These are phyloP conservation scores for Prenolepis imparis DNA, from an alignment of 2,888 invertebrate genomes.

Conservation along the genomic window DNA sequence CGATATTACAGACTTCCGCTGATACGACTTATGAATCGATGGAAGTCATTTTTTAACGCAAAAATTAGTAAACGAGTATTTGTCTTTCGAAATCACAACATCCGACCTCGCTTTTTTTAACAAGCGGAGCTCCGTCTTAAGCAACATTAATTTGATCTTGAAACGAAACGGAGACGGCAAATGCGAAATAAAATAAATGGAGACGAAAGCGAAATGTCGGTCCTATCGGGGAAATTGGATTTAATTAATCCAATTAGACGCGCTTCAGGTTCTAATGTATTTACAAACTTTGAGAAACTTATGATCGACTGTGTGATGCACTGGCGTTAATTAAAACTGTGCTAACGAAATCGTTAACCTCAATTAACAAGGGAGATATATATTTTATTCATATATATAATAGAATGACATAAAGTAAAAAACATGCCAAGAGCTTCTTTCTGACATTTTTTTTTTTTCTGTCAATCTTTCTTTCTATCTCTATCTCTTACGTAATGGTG, in stretches of 20 bases:
- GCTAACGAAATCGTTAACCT: conserved; percentile 51
- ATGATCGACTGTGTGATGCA: conserved; percentile 46
- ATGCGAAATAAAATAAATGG: conserved; percentile 41
- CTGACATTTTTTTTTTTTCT: neutral
- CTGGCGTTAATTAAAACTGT: conserved; percentile 44
- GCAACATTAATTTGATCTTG: conserved; percentile 35
- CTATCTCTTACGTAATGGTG: neutral
- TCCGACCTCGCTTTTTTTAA: conserved; percentile 9
- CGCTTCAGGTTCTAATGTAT: conserved; percentile 37
- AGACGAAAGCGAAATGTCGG: conserved; percentile 40
- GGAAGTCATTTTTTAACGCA: neutral
- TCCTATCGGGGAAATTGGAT: conserved; percentile 26
- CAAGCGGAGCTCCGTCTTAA: conserved; percentile 17
- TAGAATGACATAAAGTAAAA: neutral
- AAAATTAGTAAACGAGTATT: neutral
- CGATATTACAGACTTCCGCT: neutral
- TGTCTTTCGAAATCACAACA: neutral
- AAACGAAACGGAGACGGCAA: neutral
- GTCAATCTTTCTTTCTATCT: neutral
- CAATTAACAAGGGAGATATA: conserved; percentile 25
- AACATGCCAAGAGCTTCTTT: neutral
- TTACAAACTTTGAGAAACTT: conserved; percentile 50
- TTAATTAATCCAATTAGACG: conserved; percentile 50
- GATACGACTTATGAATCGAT: conserved; percentile 10
- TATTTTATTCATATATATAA: neutral